A percentile compares a stretch with the other conserved stretches of the same genome.
Evolutionary conservation across 2,797 vertebrate species (phyloP).

Genomic region (Lophius americanus): DNA sequence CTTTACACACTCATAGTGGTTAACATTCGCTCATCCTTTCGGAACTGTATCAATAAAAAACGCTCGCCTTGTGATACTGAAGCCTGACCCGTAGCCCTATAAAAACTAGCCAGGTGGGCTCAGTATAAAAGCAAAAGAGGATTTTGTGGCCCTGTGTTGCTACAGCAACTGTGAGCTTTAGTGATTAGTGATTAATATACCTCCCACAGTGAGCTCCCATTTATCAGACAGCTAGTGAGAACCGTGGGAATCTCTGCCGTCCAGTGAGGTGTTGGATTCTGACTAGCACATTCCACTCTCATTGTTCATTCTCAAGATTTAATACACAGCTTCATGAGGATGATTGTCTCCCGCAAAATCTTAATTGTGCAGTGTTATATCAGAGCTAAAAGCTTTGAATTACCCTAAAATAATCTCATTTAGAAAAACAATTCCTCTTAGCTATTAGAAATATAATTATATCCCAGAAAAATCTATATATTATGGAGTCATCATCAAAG

Average conservation of each 20-base stretch:
- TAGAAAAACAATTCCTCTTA: no score
- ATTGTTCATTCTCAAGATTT: slow-evolving; percentile 16
- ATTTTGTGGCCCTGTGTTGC: slow-evolving; percentile 63
- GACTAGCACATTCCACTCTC: slow-evolving; percentile 21
- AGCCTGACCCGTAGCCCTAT: slow-evolving; percentile 55
- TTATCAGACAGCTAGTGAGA: slow-evolving; percentile 65
- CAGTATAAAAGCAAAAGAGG: slow-evolving; percentile 59
- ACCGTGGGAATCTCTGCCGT: slow-evolving; percentile 71
- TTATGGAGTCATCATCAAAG: no score
- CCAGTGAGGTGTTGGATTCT: slow-evolving; percentile 46
- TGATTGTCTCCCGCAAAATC: not conserved
- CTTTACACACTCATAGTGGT: slow-evolving; percentile 31
- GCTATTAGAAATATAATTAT: no score
- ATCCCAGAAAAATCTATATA: no score
- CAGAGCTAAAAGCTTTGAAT: no score
- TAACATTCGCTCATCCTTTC: slow-evolving; percentile 29
- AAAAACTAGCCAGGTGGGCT: slow-evolving; percentile 70
- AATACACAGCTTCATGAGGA: slow-evolving; percentile 18
- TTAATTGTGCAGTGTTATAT: no score
- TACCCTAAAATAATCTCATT: no score
- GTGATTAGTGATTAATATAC: slow-evolving; percentile 79
- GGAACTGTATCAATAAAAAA: slow-evolving; percentile 50
- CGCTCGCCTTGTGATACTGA: slow-evolving; percentile 47
- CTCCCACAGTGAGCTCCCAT: slow-evolving; percentile 72
- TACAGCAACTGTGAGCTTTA: slow-evolving; percentile 56